phyloP scores from a whole-genome alignment of 2,888 invertebrate species.

The Ormyrus pomaceus region DNA sequence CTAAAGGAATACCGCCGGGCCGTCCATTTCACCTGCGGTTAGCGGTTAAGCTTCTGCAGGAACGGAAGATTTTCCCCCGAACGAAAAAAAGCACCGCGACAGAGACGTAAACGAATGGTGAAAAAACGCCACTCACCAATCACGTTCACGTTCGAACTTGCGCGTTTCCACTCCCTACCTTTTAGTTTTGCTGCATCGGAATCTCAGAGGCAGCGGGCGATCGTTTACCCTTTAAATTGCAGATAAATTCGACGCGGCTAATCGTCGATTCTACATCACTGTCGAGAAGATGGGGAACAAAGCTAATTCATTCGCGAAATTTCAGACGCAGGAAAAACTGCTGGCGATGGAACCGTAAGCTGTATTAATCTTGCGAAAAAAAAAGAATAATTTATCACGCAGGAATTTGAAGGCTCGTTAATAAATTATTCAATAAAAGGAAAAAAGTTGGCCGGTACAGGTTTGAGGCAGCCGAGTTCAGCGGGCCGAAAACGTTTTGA shows the following conservation, averaged over 20 bases:
- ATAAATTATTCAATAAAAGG: no score
- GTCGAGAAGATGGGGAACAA: not conserved
- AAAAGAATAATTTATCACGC: no score
- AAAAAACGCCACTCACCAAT: constrained; percentile 55
- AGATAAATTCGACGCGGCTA: constrained; percentile 28
- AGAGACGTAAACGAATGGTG: constrained; percentile 51
- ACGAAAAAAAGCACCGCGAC: constrained; percentile 25
- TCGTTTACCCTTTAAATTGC: constrained; percentile 24
- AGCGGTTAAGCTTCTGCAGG: constrained; percentile 7
- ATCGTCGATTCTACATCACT: constrained; percentile 2
- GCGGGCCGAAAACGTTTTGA: no score
- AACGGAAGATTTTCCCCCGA: not conserved
- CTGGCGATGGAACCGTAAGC: no score
- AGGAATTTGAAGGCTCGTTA: no score
- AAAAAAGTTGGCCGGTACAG: no score
- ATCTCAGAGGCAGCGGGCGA: constrained; percentile 7
- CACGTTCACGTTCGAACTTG: constrained; percentile 32
- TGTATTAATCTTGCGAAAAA: no score
- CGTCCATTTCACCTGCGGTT: constrained; percentile 43
- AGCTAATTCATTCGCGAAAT: not conserved
- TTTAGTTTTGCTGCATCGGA: not conserved
- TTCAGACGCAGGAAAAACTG: no score
- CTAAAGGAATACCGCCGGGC: constrained; percentile 58
- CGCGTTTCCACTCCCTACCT: constrained; percentile 3
- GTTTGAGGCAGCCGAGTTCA: no score